Conservation (phyloP, 2,888 invertebrate species). For the Xanthorhoe spadicearia region DNA sequence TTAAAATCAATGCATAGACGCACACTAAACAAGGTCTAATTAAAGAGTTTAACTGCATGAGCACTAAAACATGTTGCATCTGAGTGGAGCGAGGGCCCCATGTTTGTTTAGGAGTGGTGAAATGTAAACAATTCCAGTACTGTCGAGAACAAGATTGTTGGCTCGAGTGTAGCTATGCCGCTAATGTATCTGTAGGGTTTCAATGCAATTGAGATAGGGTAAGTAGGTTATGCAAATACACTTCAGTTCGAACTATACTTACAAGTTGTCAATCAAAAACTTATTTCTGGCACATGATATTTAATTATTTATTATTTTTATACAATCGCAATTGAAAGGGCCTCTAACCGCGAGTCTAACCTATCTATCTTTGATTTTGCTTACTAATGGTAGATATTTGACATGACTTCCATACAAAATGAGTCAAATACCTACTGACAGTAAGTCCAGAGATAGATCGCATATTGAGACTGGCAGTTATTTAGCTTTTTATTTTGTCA, state of each 20-base stretch:
- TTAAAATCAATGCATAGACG: constrained; percentile 29
- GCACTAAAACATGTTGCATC: constrained; percentile 35
- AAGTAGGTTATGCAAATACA: constrained; percentile 24
- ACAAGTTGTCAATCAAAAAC: background rate
- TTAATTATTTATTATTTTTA: no score
- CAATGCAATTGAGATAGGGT: constrained; percentile 27
- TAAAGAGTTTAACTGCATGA: constrained; percentile 35
- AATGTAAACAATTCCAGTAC: constrained; percentile 60
- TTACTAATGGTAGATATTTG: no score
- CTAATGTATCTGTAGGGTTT: constrained; percentile 26
- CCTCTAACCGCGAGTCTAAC: no score
- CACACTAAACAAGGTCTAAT: constrained; percentile 38
- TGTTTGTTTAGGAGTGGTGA: constrained; percentile 70
- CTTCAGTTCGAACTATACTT: constrained; percentile 1
- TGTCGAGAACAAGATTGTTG: constrained; percentile 38
- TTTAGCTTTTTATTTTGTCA: no score
- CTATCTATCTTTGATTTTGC: no score
- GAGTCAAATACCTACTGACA: no score
- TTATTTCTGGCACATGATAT: background rate
- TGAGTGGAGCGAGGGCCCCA: constrained; percentile 45
- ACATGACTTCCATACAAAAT: no score
- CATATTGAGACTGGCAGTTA: no score
- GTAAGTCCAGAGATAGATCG: no score
- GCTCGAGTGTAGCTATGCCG: constrained; percentile 13
- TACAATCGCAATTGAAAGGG: no score